Evolutionary conservation across 2,797 vertebrate species (phyloP).

Genomic region (Fratercula arctica): DNA sequence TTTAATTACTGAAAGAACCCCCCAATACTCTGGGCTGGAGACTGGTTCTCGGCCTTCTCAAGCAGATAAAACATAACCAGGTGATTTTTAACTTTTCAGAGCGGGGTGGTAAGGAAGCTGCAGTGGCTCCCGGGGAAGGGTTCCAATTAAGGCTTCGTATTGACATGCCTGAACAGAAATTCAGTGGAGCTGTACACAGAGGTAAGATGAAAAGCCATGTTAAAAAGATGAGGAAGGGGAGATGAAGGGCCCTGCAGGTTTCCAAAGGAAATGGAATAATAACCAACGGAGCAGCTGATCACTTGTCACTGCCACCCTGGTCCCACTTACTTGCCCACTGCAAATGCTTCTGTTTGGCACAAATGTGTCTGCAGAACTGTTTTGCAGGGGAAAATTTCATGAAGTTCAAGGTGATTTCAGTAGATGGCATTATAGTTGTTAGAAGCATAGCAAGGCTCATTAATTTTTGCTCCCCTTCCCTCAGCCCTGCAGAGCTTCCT

Average conservation of each 20-base stretch:
- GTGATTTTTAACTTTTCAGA: neutral
- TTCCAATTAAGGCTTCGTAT: neutral
- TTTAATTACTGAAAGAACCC: neutral
- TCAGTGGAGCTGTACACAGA: neutral
- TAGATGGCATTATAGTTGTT: neutral
- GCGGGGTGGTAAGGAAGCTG: neutral
- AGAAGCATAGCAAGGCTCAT: rapidly evolving
- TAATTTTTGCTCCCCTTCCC: neutral
- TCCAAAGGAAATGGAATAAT: neutral
- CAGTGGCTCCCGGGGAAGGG: neutral
- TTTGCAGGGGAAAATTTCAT: neutral
- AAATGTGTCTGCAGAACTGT: rapidly evolving
- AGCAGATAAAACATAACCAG: neutral
- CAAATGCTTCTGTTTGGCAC: neutral
- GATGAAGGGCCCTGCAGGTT: neutral
- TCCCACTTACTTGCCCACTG: neutral
- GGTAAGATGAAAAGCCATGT: neutral
- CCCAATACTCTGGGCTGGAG: neutral
- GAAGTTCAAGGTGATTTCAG: neutral
- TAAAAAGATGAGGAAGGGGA: neutral
- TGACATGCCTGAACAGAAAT: neutral
- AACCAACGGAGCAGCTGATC: neutral
- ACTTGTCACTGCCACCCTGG: neutral
- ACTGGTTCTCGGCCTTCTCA: neutral
- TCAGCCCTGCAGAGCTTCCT: neutral